phyloP scores from a whole-genome alignment of 2,113 vertebrate genomes.

The Brevimyrus niger region DNA sequence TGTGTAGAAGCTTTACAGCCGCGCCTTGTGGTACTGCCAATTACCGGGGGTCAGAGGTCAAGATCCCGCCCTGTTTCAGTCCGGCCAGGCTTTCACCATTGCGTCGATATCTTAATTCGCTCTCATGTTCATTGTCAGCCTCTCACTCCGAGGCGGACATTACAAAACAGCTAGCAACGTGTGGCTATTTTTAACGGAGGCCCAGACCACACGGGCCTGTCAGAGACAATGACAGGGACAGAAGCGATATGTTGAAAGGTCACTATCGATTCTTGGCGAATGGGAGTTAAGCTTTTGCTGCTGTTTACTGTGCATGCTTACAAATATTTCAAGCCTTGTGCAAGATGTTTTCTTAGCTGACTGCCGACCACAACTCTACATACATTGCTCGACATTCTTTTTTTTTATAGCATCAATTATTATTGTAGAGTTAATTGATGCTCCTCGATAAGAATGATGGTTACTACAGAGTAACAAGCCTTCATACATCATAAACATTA shows the following conservation, averaged over 20 bases:
- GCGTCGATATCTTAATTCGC: slow-evolving; percentile 23
- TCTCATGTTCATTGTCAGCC: slow-evolving; percentile 19
- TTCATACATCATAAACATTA: not conserved
- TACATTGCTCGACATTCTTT: not conserved
- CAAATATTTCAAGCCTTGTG: not conserved
- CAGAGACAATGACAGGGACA: slow-evolving; percentile 9
- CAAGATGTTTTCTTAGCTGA: not conserved
- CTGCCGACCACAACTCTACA: not conserved
- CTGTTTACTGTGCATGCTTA: slow-evolving; percentile 3
- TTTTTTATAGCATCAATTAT: not conserved
- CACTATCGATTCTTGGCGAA: not conserved
- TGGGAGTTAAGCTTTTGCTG: slow-evolving; percentile 8
- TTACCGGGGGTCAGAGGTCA: slow-evolving; percentile 22
- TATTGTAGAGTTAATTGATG: not conserved
- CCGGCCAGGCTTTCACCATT: slow-evolving; percentile 1
- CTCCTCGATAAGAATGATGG: not conserved
- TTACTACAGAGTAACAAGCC: not conserved
- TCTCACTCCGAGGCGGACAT: slow-evolving; percentile 10
- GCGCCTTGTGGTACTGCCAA: slow-evolving; percentile 12
- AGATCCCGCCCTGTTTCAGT: not conserved
- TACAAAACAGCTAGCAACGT: not conserved
- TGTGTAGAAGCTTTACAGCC: slow-evolving; percentile 5
- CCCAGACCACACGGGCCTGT: not conserved
- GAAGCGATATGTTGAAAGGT: slow-evolving; percentile 19
- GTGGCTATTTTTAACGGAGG: not conserved